A percentile compares a stretch with the other conserved stretches of the same genome.
phyloP scores from a whole-genome alignment of 2,797 vertebrate species.

The Trichosurus vulpecula region DNA sequence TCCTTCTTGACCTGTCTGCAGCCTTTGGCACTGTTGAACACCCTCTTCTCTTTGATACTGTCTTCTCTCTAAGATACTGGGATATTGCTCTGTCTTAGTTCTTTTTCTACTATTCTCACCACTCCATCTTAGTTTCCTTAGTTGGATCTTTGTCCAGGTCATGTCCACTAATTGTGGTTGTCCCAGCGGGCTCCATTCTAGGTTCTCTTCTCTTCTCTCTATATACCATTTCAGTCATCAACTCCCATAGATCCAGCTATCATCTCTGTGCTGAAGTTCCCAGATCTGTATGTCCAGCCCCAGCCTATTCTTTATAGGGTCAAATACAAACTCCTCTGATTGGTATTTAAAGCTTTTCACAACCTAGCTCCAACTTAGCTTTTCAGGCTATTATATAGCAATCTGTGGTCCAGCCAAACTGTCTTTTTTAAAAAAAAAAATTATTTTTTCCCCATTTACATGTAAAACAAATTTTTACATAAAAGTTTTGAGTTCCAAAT shows the following conservation, averaged over 20 bases:
- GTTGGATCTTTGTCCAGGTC: not conserved
- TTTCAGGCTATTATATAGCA: not conserved
- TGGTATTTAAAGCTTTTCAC: not conserved
- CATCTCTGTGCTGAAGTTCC: no score
- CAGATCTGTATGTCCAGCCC: not conserved
- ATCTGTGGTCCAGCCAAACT: not conserved
- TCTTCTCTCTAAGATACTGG: not conserved
- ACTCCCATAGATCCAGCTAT: not conserved
- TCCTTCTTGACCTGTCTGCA: not conserved
- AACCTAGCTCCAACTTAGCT: not conserved
- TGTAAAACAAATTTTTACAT: not conserved
- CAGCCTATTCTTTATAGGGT: not conserved
- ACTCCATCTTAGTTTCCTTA: not conserved
- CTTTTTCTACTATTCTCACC: not conserved
- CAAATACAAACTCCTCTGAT: not conserved
- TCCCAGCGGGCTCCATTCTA: not conserved
- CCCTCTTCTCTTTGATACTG: not conserved
- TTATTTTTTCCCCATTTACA: not conserved
- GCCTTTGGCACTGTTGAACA: not conserved
- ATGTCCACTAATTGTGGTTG: not conserved
- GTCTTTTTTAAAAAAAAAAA: not conserved
- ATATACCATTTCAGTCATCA: not conserved
- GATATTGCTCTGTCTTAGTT: not conserved
- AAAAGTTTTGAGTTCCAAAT: not conserved
- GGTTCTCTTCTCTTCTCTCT: not conserved